Evolutionary conservation across 2,888 invertebrate genomes (phyloP).

Genomic region (Calameuta pallipes): DNA sequence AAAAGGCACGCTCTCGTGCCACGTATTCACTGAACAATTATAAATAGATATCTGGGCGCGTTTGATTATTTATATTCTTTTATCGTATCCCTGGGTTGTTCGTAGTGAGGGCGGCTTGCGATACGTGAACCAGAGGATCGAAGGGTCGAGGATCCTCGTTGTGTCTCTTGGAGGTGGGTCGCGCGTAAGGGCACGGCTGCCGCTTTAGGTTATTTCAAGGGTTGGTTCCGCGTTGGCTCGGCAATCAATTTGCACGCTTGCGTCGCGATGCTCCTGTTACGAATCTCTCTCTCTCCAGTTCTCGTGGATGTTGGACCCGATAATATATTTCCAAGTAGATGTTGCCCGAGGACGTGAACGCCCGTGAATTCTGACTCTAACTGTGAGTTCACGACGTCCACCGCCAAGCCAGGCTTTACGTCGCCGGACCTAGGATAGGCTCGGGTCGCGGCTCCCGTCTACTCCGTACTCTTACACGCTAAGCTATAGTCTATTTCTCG

Average conservation of each 20-base stretch:
- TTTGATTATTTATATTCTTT: conserved; percentile 16
- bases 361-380: background rate
- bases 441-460: background rate
- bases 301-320: background rate
- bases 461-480: conserved; percentile 1
- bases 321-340: background rate
- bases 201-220: background rate
- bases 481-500: conserved; percentile 20
- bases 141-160: background rate
- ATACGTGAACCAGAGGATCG: background rate
- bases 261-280: background rate
- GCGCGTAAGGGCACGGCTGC: background rate
- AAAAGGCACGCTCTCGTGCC: background rate
- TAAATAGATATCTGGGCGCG: conserved; percentile 61
- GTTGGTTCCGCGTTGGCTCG: background rate
- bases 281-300: background rate
- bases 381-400: background rate
- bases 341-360: background rate
- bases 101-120: background rate
- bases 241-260: background rate
- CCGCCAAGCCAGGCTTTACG: background rate
- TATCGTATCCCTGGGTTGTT: conserved; percentile 16
- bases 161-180: background rate
- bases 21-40: conserved; percentile 36
- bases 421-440: background rate